Percentiles rank a stretch among this genome's conserved stretches.
phyloP scores from a whole-genome alignment of 1,140 invertebrate species.

The Lasioglossum albipes region DNA sequence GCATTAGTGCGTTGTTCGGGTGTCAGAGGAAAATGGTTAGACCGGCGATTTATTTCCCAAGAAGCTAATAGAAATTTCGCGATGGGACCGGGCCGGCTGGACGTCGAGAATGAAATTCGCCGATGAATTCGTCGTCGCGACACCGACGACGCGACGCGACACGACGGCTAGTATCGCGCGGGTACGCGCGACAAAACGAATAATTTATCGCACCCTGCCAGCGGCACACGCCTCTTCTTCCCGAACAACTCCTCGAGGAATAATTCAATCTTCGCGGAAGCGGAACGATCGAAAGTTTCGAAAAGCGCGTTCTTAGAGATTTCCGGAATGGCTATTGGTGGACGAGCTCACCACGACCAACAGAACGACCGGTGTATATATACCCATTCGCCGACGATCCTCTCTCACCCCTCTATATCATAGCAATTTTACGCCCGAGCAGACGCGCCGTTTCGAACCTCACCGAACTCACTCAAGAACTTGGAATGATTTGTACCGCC shows the following conservation, averaged over 20 bases:
- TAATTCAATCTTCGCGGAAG: slow-evolving; percentile 71
- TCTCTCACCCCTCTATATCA: slow-evolving; percentile 68
- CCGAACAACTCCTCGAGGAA: slow-evolving; percentile 67
- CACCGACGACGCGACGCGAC: too few species aligned
- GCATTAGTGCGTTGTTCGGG: too few species aligned
- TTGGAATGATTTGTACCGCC: slow-evolving; percentile 75
- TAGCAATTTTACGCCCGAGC: slow-evolving; percentile 75
- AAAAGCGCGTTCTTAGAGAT: slow-evolving; percentile 62
- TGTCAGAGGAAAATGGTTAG: too few species aligned
- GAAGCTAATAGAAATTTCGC: too few species aligned
- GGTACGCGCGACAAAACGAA: slow-evolving; percentile 37
- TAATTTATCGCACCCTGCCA: slow-evolving; percentile 60
- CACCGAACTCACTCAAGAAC: slow-evolving; percentile 69
- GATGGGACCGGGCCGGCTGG: too few species aligned
- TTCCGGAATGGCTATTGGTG: slow-evolving; percentile 55
- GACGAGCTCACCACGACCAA: background rate
- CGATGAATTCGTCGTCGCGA: slow-evolving; percentile 16
- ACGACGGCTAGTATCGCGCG: background rate
- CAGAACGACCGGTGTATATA: background rate
- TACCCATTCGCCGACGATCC: too few species aligned
- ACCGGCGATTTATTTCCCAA: too few species aligned
- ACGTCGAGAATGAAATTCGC: background rate
- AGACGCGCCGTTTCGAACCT: slow-evolving; percentile 66
- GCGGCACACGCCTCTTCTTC: slow-evolving; percentile 47
- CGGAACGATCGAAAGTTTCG: slow-evolving; percentile 69